Percentiles rank a stretch among this genome's conserved stretches.
Evolutionary conservation across 2,113 vertebrate genomes (phyloP).

Genomic region (Zingel zingel): DNA sequence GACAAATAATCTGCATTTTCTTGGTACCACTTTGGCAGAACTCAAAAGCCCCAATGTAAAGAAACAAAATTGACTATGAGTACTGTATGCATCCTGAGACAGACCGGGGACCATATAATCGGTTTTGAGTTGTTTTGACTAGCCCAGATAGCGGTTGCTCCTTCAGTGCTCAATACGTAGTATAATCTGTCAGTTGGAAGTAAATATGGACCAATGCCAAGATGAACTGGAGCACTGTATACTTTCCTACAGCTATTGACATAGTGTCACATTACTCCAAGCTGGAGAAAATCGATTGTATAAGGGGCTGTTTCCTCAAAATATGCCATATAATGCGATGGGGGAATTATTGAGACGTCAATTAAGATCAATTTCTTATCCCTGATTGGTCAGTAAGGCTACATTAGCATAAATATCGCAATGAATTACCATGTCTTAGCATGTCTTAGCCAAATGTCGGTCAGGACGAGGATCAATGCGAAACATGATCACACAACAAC

Average conservation of each 20-base stretch:
- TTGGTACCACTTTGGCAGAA: slow-evolving; percentile 19
- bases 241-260: slow-evolving; percentile 58
- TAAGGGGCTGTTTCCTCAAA: slow-evolving; percentile 68
- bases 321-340: slow-evolving; percentile 58
- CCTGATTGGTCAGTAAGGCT: slow-evolving; percentile 30
- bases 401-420: slow-evolving; percentile 71
- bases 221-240: slow-evolving; percentile 47
- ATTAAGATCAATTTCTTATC: slow-evolving; percentile 74
- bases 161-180: slow-evolving; percentile 4
- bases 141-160: background rate
- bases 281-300: slow-evolving; percentile 63
- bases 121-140: slow-evolving; percentile 62
- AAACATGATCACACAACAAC: slow-evolving; percentile 62
- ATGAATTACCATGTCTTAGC: slow-evolving; percentile 68
- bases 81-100: slow-evolving; percentile 6
- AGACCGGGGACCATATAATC: slow-evolving; percentile 26
- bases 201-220: slow-evolving; percentile 67
- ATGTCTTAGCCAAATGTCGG: slow-evolving; percentile 68
- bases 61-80: background rate
- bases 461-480: slow-evolving; percentile 73
- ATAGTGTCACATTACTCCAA: slow-evolving; percentile 61
- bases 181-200: slow-evolving; percentile 57
- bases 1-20: slow-evolving; percentile 14
- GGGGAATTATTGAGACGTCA: slow-evolving; percentile 72
- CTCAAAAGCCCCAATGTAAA: slow-evolving; percentile 1